Evolutionary conservation across 2,888 invertebrate species (phyloP).

Genomic region (Diogma glabrata): DNA sequence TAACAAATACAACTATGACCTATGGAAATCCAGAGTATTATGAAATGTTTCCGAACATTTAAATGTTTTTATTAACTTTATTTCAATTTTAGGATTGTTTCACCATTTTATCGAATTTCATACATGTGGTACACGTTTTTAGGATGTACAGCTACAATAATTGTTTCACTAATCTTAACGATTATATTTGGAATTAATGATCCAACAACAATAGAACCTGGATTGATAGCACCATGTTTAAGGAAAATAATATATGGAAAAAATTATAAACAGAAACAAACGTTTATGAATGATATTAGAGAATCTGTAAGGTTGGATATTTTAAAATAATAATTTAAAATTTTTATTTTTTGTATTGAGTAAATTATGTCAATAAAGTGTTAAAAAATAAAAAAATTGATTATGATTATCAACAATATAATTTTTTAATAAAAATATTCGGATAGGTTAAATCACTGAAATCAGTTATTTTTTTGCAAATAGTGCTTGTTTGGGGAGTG

Average conservation of each 20-base stretch:
- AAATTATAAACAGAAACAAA: too few species aligned
- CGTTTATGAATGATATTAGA: too few species aligned
- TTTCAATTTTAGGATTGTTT: conserved; percentile 27
- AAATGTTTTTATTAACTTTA: neutral
- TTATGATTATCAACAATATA: too few species aligned
- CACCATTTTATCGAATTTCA: conserved; percentile 53
- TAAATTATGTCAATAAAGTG: too few species aligned
- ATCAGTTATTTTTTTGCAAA: too few species aligned
- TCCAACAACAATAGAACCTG: conserved; percentile 43
- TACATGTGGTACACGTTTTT: conserved; percentile 69
- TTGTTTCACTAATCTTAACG: conserved; percentile 32
- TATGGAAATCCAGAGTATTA: conserved; percentile 23
- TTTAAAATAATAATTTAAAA: too few species aligned
- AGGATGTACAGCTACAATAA: conserved; percentile 44
- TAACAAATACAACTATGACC: conserved; percentile 19
- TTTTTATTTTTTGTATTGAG: too few species aligned
- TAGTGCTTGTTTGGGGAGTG: too few species aligned
- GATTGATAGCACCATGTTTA: conserved; percentile 53
- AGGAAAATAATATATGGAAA: conserved; percentile 29
- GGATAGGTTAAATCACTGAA: too few species aligned
- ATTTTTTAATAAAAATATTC: too few species aligned
- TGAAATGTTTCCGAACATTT: neutral
- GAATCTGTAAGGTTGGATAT: too few species aligned
- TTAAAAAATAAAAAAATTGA: too few species aligned
- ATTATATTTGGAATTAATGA: conserved; percentile 38